Conservation (phyloP, 2,888 invertebrate genomes). For the Catonia carolina region DNA sequence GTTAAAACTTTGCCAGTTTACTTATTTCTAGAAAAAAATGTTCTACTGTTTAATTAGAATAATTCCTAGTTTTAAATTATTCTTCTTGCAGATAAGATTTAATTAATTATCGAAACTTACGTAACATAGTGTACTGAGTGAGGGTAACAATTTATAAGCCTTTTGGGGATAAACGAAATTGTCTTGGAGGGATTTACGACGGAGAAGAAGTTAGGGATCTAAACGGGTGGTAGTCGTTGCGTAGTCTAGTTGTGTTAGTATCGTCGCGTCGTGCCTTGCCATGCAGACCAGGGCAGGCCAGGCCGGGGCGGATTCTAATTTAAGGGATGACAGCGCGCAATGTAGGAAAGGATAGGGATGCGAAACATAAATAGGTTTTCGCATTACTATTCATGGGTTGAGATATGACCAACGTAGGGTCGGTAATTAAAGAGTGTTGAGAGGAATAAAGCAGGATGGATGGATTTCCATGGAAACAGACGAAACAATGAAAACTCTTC, state of each 20-base stretch:
- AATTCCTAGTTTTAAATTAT: too few species aligned
- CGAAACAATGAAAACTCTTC: conserved; percentile 7
- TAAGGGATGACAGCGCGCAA: conserved; percentile 10
- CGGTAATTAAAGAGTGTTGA: conserved; percentile 11
- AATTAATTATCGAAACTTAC: too few species aligned
- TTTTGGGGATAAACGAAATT: conserved; percentile 11
- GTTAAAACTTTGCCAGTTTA: too few species aligned
- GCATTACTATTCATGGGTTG: conserved; percentile 13
- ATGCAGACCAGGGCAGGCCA: too few species aligned
- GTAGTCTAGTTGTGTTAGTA: too few species aligned
- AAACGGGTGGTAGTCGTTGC: not conserved
- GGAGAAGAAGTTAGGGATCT: conserved; percentile 6
- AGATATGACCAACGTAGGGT: conserved; percentile 6
- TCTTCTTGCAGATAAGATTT: too few species aligned
- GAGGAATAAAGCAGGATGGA: not conserved
- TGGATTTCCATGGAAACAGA: conserved; percentile 10
- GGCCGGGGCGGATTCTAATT: conserved; percentile 10
- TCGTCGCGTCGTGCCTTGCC: too few species aligned
- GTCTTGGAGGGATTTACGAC: conserved; percentile 10
- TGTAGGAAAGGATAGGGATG: not conserved
- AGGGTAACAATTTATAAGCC: conserved; percentile 5
- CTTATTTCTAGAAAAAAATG: too few species aligned
- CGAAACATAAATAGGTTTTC: conserved; percentile 12
- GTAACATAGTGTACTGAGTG: too few species aligned
- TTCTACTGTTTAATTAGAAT: too few species aligned